phyloP scores from a whole-genome alignment of 2,113 vertebrate species.

The Indicator indicator region DNA sequence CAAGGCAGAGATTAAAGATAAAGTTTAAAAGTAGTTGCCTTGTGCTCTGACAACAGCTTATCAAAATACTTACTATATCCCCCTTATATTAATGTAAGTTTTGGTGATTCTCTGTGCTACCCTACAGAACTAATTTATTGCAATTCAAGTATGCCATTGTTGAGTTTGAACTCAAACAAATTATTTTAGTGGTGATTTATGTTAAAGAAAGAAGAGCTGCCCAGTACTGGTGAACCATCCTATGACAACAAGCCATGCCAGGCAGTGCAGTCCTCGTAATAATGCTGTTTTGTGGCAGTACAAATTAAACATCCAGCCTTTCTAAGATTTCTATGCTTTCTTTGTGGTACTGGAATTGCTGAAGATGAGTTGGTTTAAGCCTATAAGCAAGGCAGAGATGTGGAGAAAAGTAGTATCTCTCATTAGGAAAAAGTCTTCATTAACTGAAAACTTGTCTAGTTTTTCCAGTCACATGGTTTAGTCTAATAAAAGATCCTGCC shows the following conservation, averaged over 20 bases:
- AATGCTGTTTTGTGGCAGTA: background rate
- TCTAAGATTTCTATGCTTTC: background rate
- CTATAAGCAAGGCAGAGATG: background rate
- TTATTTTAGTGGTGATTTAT: background rate
- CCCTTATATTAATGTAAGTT: background rate
- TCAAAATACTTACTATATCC: conserved; percentile 5
- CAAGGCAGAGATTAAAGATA: background rate
- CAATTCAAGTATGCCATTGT: background rate
- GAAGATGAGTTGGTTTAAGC: background rate
- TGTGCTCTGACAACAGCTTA: conserved; percentile 7
- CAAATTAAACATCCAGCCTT: background rate
- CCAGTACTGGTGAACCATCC: background rate
- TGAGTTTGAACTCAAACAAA: conserved; percentile 40
- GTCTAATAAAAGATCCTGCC: background rate
- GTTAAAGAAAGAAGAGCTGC: conserved; percentile 39
- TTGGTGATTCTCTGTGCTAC: background rate
- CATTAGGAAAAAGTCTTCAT: background rate
- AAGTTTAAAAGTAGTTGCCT: background rate
- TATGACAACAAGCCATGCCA: conserved; percentile 30
- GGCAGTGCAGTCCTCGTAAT: background rate
- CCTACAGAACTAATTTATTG: background rate
- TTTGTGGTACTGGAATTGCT: background rate
- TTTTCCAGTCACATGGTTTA: background rate
- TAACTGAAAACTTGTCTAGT: background rate
- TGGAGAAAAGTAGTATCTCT: background rate